Percentiles rank a stretch among this genome's conserved stretches.
Evolutionary conservation across 2,797 vertebrate genomes (phyloP).

Genomic region (Parauchenoglanis punctatus): DNA sequence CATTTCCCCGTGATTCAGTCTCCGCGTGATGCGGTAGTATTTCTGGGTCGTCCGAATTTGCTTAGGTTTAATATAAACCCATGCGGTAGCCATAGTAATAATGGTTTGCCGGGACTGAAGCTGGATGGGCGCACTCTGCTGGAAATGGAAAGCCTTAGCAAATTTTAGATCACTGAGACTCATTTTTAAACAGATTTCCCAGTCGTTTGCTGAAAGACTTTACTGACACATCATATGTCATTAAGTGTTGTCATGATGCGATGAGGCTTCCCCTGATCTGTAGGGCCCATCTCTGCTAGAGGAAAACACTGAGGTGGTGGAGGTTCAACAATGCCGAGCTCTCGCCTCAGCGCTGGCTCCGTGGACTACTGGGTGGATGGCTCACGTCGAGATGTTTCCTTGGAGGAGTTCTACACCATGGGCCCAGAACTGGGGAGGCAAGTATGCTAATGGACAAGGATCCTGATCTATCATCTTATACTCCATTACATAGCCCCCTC

Average conservation of each 20-base stretch:
- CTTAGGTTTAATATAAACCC: background rate
- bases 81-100: constrained; percentile 23
- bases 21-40: background rate
- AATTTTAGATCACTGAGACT: constrained; percentile 38
- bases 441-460: background rate
- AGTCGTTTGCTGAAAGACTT: background rate
- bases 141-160: constrained; percentile 44
- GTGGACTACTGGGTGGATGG: constrained; percentile 87
- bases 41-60: background rate
- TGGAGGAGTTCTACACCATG: constrained; percentile 83
- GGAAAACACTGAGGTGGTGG: constrained; percentile 32
- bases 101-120: constrained; percentile 32
- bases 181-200: constrained; percentile 15
- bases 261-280: constrained; percentile 37
- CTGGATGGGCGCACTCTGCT: constrained; percentile 45
- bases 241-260: constrained; percentile 38
- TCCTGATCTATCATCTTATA: background rate
- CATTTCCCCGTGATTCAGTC: background rate
- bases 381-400: constrained; percentile 77
- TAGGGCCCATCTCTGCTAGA: constrained; percentile 40
- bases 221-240: background rate
- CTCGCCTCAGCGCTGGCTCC: constrained; percentile 70
- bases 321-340: constrained; percentile 77
- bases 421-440: constrained; percentile 82
- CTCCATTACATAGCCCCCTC: background rate